phyloP scores from a whole-genome alignment of 2,113 vertebrate genomes.

The Oryzias melastigma region DNA sequence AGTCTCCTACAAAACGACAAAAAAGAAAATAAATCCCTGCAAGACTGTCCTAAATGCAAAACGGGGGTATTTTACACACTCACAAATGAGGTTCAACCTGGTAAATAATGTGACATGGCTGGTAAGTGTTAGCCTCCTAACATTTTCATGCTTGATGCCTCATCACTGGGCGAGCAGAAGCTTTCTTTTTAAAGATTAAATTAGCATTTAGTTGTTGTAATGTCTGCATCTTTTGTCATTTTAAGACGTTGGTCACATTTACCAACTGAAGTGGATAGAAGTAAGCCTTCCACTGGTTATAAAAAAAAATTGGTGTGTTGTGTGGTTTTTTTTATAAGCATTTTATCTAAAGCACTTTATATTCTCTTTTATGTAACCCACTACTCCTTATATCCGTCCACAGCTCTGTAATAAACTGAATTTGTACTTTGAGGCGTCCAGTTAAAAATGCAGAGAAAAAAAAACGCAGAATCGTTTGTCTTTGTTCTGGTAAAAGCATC shows the following conservation, averaged over 20 bases:
- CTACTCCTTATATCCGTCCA: conserved; percentile 70
- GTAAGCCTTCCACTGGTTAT: conserved; percentile 50
- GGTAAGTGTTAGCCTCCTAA: conserved; percentile 29
- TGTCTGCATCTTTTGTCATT: conserved; percentile 29
- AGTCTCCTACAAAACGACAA: conserved; percentile 1
- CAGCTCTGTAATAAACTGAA: conserved; percentile 59
- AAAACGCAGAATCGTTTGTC: conserved; percentile 28
- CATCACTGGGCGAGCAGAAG: conserved; percentile 29
- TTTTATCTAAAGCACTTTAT: conserved; percentile 85
- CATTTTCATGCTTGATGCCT: conserved; percentile 41
- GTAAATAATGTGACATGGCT: conserved; percentile 54
- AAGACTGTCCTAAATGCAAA: neutral
- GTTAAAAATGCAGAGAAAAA: conserved; percentile 19
- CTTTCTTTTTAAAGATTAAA: conserved; percentile 35
- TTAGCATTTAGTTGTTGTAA: conserved; percentile 41
- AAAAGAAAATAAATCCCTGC: conserved; percentile 2
- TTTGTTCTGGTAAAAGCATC: conserved; percentile 53
- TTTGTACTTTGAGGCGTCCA: conserved; percentile 57
- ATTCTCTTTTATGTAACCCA: conserved; percentile 75
- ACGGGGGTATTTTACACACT: conserved; percentile 26
- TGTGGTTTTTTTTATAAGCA: conserved; percentile 78
- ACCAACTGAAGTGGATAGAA: conserved; percentile 49
- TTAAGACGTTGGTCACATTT: conserved; percentile 43
- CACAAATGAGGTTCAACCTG: conserved; percentile 53
- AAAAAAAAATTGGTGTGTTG: conserved; percentile 54